Percentiles rank a stretch among this genome's conserved stretches.
phyloP scores from a whole-genome alignment of 2,113 vertebrate species.

The Orycteropus afer region DNA sequence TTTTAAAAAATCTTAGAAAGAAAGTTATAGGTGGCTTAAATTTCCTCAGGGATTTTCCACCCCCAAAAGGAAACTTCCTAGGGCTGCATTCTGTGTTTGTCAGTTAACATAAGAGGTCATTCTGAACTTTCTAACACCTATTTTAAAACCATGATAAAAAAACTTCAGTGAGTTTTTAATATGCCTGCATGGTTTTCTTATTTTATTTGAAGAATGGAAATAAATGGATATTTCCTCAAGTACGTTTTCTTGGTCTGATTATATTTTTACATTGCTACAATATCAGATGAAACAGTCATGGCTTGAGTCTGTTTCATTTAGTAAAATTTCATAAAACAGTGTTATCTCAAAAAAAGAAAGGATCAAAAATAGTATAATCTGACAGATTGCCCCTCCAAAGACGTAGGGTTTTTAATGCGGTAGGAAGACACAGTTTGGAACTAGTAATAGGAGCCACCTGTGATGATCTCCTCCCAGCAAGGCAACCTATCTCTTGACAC shows the following conservation, averaged over 20 bases:
- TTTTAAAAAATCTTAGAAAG: not conserved
- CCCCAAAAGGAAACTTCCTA: not conserved
- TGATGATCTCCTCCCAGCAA: not conserved
- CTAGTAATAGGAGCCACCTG: not conserved
- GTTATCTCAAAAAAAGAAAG: constrained; percentile 69
- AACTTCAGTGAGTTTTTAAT: constrained; percentile 64
- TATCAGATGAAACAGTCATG: constrained; percentile 73
- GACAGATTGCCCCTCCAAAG: not conserved
- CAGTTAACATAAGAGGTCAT: constrained; percentile 43
- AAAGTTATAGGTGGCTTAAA: not conserved
- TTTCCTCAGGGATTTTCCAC: not conserved
- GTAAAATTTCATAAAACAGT: constrained; percentile 70
- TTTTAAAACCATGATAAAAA: constrained; percentile 66
- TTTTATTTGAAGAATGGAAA: constrained; percentile 66
- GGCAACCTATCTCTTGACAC: not conserved
- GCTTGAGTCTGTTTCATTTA: constrained; percentile 76
- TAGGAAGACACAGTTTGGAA: not conserved
- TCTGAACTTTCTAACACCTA: constrained; percentile 59
- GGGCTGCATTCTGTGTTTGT: not conserved
- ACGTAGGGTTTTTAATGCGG: not conserved
- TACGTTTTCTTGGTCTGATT: constrained; percentile 57
- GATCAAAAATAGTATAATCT: rapidly evolving
- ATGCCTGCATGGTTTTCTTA: constrained; percentile 57
- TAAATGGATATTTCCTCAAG: no score
- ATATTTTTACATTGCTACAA: constrained; percentile 68